Percentiles rank a stretch among this genome's conserved stretches.
Evolutionary conservation across 2,888 invertebrate species (phyloP).

Genomic region (Nephrocerus scutellatus): DNA sequence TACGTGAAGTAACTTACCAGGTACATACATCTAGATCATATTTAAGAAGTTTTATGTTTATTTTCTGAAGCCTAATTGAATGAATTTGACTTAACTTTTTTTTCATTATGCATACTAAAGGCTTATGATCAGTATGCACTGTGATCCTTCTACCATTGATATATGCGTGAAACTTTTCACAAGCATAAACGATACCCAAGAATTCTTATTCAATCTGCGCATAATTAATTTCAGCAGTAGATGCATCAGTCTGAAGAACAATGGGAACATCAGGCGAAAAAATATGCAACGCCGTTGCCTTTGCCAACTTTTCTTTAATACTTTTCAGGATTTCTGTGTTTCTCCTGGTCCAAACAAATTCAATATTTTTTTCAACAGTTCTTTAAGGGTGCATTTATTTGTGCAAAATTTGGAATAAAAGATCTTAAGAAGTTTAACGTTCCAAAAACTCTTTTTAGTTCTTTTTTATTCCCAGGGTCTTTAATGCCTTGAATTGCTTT

Average conservation of each 20-base stretch:
- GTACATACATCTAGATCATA: slow-evolving; percentile 23
- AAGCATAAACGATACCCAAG: slow-evolving; percentile 9
- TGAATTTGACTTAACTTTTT: slow-evolving; percentile 22
- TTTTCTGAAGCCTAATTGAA: slow-evolving; percentile 22
- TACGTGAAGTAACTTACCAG: slow-evolving; percentile 22
- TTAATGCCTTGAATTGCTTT: slow-evolving; percentile 14
- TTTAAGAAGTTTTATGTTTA: slow-evolving; percentile 25
- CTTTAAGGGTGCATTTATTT: slow-evolving; percentile 15
- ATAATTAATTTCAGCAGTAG: slow-evolving; percentile 23
- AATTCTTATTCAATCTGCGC: slow-evolving; percentile 18
- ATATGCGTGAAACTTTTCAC: slow-evolving; percentile 5
- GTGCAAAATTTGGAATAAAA: slow-evolving; percentile 5
- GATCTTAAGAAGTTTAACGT: slow-evolving; percentile 22
- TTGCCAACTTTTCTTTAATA: slow-evolving; percentile 25
- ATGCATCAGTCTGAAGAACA: slow-evolving; percentile 15
- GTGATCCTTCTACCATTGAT: too few species aligned
- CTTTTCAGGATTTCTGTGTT: slow-evolving; percentile 19
- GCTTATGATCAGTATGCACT: slow-evolving; percentile 9
- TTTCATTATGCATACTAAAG: slow-evolving; percentile 21
- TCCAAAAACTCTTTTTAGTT: slow-evolving; percentile 27
- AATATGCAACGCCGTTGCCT: slow-evolving; percentile 14
- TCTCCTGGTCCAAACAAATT: slow-evolving; percentile 20
- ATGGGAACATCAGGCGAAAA: slow-evolving; percentile 9
- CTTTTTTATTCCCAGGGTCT: slow-evolving; percentile 25
- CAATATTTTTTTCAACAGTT: slow-evolving; percentile 20